Evolutionary conservation across 1,140 invertebrate species (phyloP).

Genomic region (Nylanderia fulva): DNA sequence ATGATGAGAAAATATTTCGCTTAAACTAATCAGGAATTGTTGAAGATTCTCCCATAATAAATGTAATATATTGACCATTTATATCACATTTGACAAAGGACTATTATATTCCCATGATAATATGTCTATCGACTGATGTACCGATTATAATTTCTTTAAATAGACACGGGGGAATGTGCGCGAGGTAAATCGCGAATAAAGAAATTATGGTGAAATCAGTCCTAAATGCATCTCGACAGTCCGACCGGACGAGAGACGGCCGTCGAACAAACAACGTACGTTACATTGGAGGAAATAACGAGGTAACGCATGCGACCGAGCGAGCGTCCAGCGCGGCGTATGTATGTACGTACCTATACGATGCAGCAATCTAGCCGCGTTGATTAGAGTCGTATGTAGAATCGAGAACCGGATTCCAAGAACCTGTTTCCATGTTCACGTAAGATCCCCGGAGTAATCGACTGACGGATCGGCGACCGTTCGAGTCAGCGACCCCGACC

Average conservation of each 20-base stretch:
- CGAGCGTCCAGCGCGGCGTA: conserved; percentile 59
- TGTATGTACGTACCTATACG: conserved; percentile 73
- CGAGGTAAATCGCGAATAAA: not conserved
- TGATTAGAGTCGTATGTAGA: conserved; percentile 87
- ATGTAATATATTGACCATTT: not conserved
- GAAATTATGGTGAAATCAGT: conserved; percentile 3
- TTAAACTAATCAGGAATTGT: not conserved
- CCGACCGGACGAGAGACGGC: not conserved
- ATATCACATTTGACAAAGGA: not conserved
- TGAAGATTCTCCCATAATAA: not conserved
- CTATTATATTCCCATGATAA: not conserved
- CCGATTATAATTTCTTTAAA: not conserved
- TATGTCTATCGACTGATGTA: not conserved
- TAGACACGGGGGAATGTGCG: not conserved
- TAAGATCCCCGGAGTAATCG: conserved; percentile 86
- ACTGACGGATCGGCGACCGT: conserved; percentile 86
- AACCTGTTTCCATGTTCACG: conserved; percentile 87
- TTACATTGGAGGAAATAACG: conserved; percentile 60
- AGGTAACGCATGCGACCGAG: conserved; percentile 66
- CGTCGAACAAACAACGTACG: conserved; percentile 52
- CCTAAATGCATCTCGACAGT: conserved; percentile 21
- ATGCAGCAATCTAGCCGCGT: conserved; percentile 86
- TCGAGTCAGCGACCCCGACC: conserved; percentile 85
- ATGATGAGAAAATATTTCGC: not conserved
- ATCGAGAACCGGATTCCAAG: conserved; percentile 87